These are phyloP conservation scores for Leptinotarsa defecta DNA, from an alignment of 1,140 invertebrate genomes.

Conservation along the genomic window DNA sequence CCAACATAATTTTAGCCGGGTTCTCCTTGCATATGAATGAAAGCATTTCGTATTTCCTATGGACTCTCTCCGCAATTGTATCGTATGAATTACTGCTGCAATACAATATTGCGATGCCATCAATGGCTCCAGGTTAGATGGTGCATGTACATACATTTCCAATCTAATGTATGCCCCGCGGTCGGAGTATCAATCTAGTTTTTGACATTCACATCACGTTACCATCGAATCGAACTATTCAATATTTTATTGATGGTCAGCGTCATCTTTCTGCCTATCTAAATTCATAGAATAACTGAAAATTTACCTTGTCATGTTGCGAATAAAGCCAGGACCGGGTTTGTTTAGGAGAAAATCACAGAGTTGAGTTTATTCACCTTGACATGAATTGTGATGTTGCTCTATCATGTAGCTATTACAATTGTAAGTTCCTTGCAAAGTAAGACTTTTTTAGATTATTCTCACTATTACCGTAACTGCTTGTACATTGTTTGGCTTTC, in stretches of 20 bases:
- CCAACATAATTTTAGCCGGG: no score
- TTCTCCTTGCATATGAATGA: neutral
- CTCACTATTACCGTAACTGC: no score
- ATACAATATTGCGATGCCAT: slow-evolving; percentile 22
- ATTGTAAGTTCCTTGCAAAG: no score
- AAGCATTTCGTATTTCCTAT: neutral
- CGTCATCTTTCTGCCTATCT: slow-evolving; percentile 29
- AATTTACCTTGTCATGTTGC: slow-evolving; percentile 21
- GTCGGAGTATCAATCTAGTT: slow-evolving; percentile 15
- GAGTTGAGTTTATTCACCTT: no score
- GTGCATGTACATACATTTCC: slow-evolving; percentile 17
- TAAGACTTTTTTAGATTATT: no score
- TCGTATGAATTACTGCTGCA: neutral
- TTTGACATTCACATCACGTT: slow-evolving; percentile 28
- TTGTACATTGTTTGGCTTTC: no score
- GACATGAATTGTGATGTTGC: no score
- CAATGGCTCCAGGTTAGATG: slow-evolving; percentile 11
- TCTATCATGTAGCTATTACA: no score
- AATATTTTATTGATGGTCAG: slow-evolving; percentile 29
- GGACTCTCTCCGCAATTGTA: neutral
- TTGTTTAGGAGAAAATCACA: no score
- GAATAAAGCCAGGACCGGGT: neutral
- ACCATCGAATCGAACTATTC: slow-evolving; percentile 21
- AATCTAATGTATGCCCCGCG: slow-evolving; percentile 11
- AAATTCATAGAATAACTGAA: slow-evolving; percentile 29